Percentiles rank a stretch among this genome's conserved stretches.
Conservation (phyloP, 2,888 invertebrate species). For the Heliconius sara region DNA sequence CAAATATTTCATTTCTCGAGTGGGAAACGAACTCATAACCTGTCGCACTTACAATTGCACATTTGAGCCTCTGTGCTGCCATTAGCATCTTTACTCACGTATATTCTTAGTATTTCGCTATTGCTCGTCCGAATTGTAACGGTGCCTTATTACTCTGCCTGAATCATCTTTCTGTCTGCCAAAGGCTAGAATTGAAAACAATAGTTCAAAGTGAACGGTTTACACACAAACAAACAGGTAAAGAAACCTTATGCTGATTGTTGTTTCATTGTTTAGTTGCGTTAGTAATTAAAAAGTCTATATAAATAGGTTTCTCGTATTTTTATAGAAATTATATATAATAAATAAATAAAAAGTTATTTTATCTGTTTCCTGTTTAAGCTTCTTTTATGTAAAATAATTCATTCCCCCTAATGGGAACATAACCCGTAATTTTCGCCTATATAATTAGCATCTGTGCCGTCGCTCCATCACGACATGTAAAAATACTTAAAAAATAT, state of each 20-base stretch:
- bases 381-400: too few species aligned
- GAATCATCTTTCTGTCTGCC: neutral
- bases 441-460: too few species aligned
- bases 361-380: neutral
- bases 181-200: slow-evolving; percentile 1
- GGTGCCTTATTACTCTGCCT: slow-evolving; percentile 15
- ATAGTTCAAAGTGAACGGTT: slow-evolving; percentile 2
- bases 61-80: too few species aligned
- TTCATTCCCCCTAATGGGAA: too few species aligned
- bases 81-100: too few species aligned
- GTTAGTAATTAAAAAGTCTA: neutral
- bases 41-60: too few species aligned
- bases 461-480: too few species aligned
- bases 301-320: neutral
- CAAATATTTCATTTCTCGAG: too few species aligned
- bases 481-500: too few species aligned
- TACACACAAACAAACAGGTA: neutral
- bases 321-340: neutral
- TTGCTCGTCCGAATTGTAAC: neutral
- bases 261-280: neutral
- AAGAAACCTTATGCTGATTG: neutral
- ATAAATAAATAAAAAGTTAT: neutral
- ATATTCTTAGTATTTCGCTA: neutral
- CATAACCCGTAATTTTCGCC: too few species aligned
- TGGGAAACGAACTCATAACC: too few species aligned